Evolutionary conservation across 2,797 vertebrate species (phyloP).

Genomic region (Galago senegalensis): DNA sequence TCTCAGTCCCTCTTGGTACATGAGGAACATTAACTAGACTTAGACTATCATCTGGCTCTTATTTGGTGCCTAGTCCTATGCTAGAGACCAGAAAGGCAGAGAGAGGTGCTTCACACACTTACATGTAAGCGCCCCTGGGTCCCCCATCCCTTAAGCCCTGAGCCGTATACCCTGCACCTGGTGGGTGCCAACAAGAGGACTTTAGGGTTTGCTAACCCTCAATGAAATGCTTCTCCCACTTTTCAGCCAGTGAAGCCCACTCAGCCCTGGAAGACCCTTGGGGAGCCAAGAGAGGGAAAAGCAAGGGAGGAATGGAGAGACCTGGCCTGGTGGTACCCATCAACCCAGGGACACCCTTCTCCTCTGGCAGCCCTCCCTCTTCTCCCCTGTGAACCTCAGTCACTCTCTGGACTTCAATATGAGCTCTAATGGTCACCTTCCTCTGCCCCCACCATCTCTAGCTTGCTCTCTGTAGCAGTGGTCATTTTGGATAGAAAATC

Average conservation of each 20-base stretch:
- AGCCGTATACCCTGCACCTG: not conserved
- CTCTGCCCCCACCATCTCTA: not conserved
- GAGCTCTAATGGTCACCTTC: not conserved
- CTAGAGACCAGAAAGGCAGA: not conserved
- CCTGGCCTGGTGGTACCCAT: not conserved
- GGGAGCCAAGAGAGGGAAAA: not conserved
- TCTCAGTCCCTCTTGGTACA: not conserved
- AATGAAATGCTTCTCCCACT: not conserved
- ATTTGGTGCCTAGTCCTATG: not conserved
- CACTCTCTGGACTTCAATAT: not conserved
- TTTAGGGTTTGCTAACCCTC: too few relatives aligned
- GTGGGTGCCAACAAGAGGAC: not conserved
- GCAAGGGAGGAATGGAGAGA: not conserved
- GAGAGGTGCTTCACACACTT: rapidly evolving
- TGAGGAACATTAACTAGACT: not conserved
- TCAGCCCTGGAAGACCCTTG: not conserved
- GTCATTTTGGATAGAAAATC: not conserved
- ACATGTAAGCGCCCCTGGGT: not conserved
- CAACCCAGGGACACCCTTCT: not conserved
- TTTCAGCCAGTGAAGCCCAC: not conserved
- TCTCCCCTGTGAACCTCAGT: not conserved
- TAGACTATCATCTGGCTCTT: not conserved
- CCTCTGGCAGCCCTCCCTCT: not conserved
- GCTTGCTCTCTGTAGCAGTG: not conserved
- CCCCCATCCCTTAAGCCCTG: not conserved